Evolutionary conservation across 2,113 vertebrate species (phyloP).

Genomic region (Hippocampus comes): DNA sequence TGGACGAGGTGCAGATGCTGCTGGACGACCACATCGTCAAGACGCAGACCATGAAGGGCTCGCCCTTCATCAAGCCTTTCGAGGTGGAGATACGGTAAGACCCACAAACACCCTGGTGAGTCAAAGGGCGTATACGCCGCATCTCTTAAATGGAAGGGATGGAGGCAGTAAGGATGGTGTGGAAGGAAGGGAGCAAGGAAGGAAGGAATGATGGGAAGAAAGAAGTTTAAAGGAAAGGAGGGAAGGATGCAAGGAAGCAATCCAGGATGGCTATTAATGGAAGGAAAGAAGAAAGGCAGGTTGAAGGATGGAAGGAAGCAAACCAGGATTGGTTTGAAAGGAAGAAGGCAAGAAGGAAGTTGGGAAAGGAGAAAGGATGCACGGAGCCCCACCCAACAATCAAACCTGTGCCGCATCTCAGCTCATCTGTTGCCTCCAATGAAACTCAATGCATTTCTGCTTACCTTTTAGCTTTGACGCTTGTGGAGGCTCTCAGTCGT

Average conservation of each 20-base stretch:
- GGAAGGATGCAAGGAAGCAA: neutral
- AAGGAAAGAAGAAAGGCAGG: neutral
- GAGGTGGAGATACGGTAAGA: slow-evolving; percentile 79
- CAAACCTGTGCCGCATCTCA: too few relatives aligned
- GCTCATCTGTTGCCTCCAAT: too few relatives aligned
- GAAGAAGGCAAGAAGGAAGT: too few relatives aligned
- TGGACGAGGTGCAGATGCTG: slow-evolving; percentile 84
- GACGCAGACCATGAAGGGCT: slow-evolving; percentile 85
- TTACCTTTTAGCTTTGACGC: too few relatives aligned
- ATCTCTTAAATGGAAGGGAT: too few relatives aligned
- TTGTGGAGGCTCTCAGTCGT: too few relatives aligned
- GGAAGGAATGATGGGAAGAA: neutral
- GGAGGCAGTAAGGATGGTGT: neutral
- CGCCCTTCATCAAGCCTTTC: slow-evolving; percentile 82
- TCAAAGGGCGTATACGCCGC: too few relatives aligned
- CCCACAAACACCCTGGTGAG: neutral
- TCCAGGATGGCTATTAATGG: too few relatives aligned
- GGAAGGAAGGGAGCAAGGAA: neutral
- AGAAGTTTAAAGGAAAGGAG: neutral
- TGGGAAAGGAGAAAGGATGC: too few relatives aligned
- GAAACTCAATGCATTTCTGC: too few relatives aligned
- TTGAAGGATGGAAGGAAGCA: neutral
- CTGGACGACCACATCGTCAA: slow-evolving; percentile 88
- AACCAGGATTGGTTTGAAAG: neutral
- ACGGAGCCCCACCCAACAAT: too few relatives aligned